Evolutionary conservation across 1,140 invertebrate species (phyloP).

Genomic region (Brachionus sp.): DNA sequence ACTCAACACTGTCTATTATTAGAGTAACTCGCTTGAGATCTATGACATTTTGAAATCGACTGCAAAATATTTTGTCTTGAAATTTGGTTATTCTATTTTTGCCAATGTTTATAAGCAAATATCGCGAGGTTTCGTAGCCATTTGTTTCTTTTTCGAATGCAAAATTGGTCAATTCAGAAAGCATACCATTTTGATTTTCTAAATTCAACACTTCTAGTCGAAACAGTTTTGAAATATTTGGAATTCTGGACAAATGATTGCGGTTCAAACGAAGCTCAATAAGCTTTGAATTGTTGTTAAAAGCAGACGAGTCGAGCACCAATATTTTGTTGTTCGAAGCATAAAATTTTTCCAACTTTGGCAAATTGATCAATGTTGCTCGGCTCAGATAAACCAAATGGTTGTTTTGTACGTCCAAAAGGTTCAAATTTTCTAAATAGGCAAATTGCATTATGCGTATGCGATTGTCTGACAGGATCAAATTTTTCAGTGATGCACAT

Average conservation of each 20-base stretch:
- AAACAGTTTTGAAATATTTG: neutral
- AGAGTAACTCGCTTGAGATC: neutral
- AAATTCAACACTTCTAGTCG: neutral
- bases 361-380: neutral
- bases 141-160: neutral
- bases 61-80: neutral
- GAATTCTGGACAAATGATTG: constrained; percentile 15
- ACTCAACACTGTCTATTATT: neutral
- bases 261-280: neutral
- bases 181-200: neutral
- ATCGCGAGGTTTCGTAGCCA: neutral
- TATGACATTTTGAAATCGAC: neutral
- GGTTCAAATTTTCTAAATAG: neutral
- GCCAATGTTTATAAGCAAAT: neutral
- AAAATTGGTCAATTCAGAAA: constrained; percentile 6
- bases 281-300: neutral
- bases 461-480: neutral
- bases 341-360: constrained; percentile 13
- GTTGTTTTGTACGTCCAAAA: neutral
- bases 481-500: neutral
- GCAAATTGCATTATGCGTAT: neutral
- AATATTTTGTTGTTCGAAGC: neutral
- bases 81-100: neutral
- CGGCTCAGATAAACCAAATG: neutral
- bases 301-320: neutral